phyloP scores from a whole-genome alignment of 2,113 vertebrate genomes.

The Mus spicilegus region DNA sequence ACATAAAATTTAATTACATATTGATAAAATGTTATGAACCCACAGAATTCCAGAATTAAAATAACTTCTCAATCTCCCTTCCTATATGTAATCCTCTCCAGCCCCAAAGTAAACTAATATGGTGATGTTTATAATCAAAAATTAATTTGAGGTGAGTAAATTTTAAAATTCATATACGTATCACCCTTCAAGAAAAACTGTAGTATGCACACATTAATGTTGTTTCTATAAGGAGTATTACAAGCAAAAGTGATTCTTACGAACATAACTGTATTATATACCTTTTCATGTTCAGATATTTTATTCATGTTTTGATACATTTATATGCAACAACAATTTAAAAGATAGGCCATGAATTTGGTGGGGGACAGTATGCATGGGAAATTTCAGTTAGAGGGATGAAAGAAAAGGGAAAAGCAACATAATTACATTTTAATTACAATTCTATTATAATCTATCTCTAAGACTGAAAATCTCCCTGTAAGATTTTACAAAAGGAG shows the following conservation, averaged over 20 bases:
- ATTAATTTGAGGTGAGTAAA: not conserved
- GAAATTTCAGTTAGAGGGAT: not conserved
- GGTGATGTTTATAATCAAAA: not conserved
- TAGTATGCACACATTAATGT: not conserved
- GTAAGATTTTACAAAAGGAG: not conserved
- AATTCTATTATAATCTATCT: not conserved
- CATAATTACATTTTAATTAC: not conserved
- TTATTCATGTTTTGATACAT: too few relatives aligned
- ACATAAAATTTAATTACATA: not conserved
- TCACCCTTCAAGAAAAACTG: not conserved
- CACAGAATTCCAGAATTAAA: slow-evolving; percentile 2
- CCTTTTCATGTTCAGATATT: not conserved
- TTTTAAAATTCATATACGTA: slow-evolving; percentile 26
- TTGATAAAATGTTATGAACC: slow-evolving; percentile 36
- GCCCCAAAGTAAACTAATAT: not conserved
- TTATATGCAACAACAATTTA: not conserved
- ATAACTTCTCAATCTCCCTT: not conserved
- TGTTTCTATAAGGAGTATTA: slow-evolving; percentile 2
- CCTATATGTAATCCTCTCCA: not conserved
- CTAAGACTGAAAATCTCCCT: not conserved
- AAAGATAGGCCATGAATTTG: not conserved
- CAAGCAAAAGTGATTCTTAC: slow-evolving; percentile 11
- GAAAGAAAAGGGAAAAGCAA: not conserved
- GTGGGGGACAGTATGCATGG: not conserved
- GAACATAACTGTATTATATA: not conserved